A percentile compares a stretch with the other conserved stretches of the same genome.
Conservation (phyloP, 2,797 vertebrate genomes). For the Ctenochaetus hawaiiensis region DNA sequence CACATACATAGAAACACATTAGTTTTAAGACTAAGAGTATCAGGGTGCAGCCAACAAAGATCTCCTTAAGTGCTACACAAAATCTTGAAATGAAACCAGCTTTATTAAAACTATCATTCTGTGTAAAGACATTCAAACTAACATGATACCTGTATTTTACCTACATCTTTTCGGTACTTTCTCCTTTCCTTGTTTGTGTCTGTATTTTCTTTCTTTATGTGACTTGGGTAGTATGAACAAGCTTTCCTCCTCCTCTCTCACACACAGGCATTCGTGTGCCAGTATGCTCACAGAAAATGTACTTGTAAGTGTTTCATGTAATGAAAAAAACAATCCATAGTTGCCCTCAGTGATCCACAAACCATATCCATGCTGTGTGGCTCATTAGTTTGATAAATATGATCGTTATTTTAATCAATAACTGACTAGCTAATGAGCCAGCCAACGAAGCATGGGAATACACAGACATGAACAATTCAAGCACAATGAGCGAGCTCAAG, state of each 20-base stretch:
- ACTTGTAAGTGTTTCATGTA: not conserved
- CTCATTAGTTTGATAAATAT: conserved; percentile 67
- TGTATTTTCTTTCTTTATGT: not conserved
- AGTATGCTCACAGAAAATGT: not conserved
- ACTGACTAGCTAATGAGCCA: conserved; percentile 46
- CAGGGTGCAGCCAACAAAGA: not conserved
- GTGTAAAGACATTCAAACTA: not conserved
- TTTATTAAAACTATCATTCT: not conserved
- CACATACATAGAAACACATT: no score
- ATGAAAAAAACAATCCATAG: conserved; percentile 39
- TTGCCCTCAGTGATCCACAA: conserved; percentile 43
- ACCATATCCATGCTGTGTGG: conserved; percentile 34
- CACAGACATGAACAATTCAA: conserved; percentile 15
- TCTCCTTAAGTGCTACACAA: no score
- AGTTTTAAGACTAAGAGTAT: not conserved
- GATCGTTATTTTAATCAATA: conserved; percentile 54
- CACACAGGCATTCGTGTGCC: not conserved
- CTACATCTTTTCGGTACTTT: not conserved
- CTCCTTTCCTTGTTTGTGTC: not conserved
- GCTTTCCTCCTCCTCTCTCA: not conserved
- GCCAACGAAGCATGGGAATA: conserved; percentile 21
- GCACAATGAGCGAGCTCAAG: conserved; percentile 7
- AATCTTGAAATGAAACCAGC: not conserved
- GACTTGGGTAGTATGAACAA: not conserved
- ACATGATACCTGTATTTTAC: not conserved